phyloP scores from a whole-genome alignment of 2,797 vertebrate species.

The Premnoplex brunnescens region DNA sequence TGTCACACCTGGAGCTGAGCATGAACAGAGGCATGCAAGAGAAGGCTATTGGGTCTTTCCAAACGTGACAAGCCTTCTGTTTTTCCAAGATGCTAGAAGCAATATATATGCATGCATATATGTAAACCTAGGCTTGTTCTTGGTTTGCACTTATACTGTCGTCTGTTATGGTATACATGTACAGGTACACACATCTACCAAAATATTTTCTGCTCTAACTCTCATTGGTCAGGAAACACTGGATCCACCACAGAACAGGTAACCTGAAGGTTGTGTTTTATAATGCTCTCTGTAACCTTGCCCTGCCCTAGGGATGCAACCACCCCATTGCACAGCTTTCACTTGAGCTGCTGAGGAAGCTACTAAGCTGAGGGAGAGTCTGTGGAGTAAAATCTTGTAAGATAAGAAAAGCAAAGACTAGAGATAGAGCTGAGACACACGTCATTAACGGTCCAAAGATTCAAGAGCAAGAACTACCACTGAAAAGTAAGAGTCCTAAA shows the following conservation, averaged over 20 bases:
- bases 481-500: background rate
- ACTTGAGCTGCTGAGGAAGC: background rate
- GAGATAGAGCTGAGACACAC: background rate
- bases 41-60: background rate
- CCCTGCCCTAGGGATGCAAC: background rate
- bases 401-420: slow-evolving; percentile 26
- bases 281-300: background rate
- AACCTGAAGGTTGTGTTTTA: background rate
- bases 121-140: background rate
- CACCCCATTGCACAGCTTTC: background rate
- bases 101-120: no score
- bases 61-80: background rate
- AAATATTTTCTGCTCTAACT: background rate
- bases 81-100: background rate
- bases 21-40: background rate
- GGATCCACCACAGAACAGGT: background rate
- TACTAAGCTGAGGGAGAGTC: background rate
- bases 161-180: background rate
- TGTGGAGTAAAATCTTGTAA: background rate
- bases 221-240: background rate
- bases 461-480: background rate
- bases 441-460: slow-evolving; percentile 7
- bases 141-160: background rate
- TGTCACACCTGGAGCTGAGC: background rate
- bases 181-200: background rate